phyloP scores from a whole-genome alignment of 2,888 invertebrate genomes.

The Melanophora roralis region DNA sequence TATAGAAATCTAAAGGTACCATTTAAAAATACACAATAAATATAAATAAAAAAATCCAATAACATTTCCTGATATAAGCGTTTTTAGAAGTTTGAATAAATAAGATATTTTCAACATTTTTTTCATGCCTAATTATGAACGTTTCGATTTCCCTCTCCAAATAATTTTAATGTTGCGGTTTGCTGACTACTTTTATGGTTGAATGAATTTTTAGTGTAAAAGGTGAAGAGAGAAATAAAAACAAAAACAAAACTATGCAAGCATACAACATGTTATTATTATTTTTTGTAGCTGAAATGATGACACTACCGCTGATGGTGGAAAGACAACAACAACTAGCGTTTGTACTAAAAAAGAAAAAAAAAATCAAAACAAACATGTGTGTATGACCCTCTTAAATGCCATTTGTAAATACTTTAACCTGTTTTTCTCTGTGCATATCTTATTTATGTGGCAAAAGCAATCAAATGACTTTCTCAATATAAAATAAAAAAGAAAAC shows the following conservation, averaged over 20 bases:
- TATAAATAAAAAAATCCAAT: not conserved
- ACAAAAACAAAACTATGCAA: conserved; percentile 9
- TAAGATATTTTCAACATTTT: not conserved
- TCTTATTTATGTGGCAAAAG: conserved; percentile 15
- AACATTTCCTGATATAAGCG: not conserved
- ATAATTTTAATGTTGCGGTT: conserved; percentile 19
- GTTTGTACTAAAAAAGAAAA: not conserved
- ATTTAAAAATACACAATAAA: too few species aligned
- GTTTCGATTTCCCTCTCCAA: conserved; percentile 20
- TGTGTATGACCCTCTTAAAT: conserved; percentile 53
- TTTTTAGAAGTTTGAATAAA: not conserved
- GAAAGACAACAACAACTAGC: not conserved
- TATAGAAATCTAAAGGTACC: too few species aligned
- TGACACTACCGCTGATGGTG: conserved; percentile 37
- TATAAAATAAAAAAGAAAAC: not conserved
- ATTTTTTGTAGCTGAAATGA: not conserved
- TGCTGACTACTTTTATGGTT: conserved; percentile 50
- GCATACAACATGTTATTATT: conserved; percentile 9
- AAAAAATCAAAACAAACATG: not conserved
- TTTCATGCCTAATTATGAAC: not conserved
- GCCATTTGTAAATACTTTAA: conserved; percentile 44
- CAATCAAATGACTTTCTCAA: conserved; percentile 49
- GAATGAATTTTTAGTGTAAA: conserved; percentile 35
- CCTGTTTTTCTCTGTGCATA: conserved; percentile 38
- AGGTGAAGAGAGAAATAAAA: not conserved